Base-by-base conservation (phyloP, 2,888 invertebrate species). In the Gymnoscelis rufifasciata region DNA sequence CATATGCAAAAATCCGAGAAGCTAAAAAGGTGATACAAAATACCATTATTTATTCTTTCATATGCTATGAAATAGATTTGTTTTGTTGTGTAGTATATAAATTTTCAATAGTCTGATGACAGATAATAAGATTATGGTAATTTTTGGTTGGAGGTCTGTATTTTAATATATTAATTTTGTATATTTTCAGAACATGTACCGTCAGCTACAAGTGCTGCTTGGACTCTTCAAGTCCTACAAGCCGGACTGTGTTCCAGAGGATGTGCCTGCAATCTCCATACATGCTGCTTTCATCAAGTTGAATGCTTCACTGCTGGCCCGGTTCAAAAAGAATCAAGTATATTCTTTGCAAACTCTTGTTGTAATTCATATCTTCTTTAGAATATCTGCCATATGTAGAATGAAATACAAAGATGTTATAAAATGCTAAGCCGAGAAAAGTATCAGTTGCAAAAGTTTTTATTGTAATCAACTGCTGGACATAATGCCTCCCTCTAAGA, bases 181-280 rank as follows among this genome's bases (percentile, higher is more conserved):
- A 8, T 35, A 10, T 37, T 69, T 77, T 7, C 71, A 89, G 88
- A 82, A 71, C 45, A 63, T 79, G 63, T 70, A 60, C 30, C 71
- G 78, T 10, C 83, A 86, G 51, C 56, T 89, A 0, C 81, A 80
- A 68, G 83, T 83, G 0, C 52, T 89, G 4, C 56, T 89, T 8
- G 82, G 83, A 0, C 59, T 88, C 28, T 89, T 84, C 59, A 89
- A 89, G 59, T 84, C 88, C 0, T 88, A 83, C 57, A 83, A 74
- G 55, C 89, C 89, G 0, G 88, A 88, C 53, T 82, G 74, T 71
- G 88, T 88, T 1, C 89, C 89, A 0, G 88, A 89, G 52, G 73
- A 80, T 52, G 57, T 89, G 0, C 84, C 88, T 0, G 78, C 81
- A 1, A 73, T 86, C 28, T 79, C 87, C 1, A 69, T 84, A 44